Percentiles rank a stretch among this genome's conserved stretches.
phyloP scores from a whole-genome alignment of 2,113 vertebrate species.

The Cinclus mexicanus region DNA sequence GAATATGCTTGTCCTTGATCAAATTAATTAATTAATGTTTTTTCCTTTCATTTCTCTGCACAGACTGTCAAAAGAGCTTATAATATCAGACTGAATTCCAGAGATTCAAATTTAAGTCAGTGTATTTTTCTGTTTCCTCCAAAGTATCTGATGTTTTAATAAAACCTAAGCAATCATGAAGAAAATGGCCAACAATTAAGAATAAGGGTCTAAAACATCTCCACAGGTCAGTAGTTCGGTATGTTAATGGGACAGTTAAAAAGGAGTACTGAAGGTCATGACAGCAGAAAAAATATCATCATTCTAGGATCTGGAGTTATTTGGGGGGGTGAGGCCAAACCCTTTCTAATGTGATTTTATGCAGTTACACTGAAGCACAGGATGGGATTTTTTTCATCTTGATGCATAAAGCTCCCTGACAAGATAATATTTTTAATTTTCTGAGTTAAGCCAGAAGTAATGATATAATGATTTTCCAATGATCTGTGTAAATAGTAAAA shows the following conservation, averaged over 20 bases:
- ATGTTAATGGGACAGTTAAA: neutral
- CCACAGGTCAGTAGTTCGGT: neutral
- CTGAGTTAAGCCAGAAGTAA: neutral
- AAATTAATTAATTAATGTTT: neutral
- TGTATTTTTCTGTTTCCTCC: neutral
- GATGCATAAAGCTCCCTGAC: neutral
- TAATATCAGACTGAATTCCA: neutral
- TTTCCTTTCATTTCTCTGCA: neutral
- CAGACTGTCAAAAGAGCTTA: neutral
- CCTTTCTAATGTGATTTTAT: neutral
- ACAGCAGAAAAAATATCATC: neutral
- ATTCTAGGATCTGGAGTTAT: neutral
- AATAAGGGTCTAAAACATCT: neutral
- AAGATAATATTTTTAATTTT: neutral
- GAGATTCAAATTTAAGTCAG: neutral
- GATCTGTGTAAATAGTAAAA: neutral
- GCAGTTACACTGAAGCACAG: neutral
- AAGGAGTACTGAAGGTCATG: neutral
- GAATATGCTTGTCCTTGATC: neutral
- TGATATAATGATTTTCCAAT: neutral
- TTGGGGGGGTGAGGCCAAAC: fast-evolving
- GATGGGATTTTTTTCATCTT: neutral
- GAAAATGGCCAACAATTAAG: neutral
- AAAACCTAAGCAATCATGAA: neutral
- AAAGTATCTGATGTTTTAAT: neutral